Percentiles rank a stretch among this genome's conserved stretches.
Conservation (phyloP, 2,888 invertebrate species). For the Agonopterix heracliana region DNA sequence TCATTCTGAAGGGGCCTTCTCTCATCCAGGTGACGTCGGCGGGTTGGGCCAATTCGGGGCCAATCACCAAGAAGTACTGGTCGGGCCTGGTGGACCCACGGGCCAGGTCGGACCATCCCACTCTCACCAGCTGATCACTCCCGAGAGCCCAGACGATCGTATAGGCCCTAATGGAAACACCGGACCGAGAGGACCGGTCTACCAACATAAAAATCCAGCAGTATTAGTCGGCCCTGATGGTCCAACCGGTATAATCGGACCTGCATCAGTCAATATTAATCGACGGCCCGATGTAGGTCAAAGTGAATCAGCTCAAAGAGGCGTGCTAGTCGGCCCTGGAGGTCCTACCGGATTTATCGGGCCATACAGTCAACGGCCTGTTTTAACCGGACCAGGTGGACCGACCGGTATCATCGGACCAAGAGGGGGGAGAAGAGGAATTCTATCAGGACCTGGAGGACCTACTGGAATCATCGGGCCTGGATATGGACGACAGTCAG, state of each 20-base stretch:
- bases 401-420: constrained; percentile 62
- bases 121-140: constrained; percentile 50
- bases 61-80: constrained; percentile 34
- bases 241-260: constrained; percentile 62
- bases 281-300: constrained; percentile 15
- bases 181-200: constrained; percentile 57
- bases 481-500: constrained; percentile 18
- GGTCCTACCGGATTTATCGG: constrained; percentile 56
- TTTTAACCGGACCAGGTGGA: constrained; percentile 64
- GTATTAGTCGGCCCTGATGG: constrained; percentile 63
- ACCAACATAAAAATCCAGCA: constrained; percentile 23
- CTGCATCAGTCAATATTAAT: constrained; percentile 5
- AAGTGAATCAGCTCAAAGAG: constrained; percentile 15
- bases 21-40: constrained; percentile 20
- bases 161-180: constrained; percentile 23
- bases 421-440: constrained; percentile 1
- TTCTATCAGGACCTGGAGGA: constrained; percentile 53
- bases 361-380: constrained; percentile 20
- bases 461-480: constrained; percentile 60
- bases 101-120: constrained; percentile 26
- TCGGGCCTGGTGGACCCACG: constrained; percentile 54
- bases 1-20: constrained; percentile 31
- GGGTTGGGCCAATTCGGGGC: constrained; percentile 14
- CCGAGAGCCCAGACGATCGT: constrained; percentile 46
- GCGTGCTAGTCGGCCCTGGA: constrained; percentile 43